A percentile compares a stretch with the other conserved stretches of the same genome.
phyloP scores from a whole-genome alignment of 92 coral and sea anemone genomes.

The Metridium senile region DNA sequence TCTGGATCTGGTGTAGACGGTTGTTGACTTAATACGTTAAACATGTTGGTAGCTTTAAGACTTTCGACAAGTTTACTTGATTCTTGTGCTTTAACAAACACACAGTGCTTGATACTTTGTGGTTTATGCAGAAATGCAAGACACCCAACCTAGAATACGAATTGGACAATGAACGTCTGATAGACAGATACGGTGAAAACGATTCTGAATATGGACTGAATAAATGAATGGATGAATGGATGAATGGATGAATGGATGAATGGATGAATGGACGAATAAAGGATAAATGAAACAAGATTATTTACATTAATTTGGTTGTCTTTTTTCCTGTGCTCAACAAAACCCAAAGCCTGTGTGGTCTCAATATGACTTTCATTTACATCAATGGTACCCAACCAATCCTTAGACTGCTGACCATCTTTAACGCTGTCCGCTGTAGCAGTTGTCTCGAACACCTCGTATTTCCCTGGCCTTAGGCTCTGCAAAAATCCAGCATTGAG shows the following conservation, averaged over 20 bases:
- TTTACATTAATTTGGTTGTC: background rate
- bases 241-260: too few species aligned
- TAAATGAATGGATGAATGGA: too few species aligned
- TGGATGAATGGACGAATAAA: too few species aligned
- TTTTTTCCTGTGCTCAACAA: background rate
- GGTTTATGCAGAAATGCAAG: background rate
- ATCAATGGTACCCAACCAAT: conserved; percentile 9
- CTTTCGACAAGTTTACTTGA: background rate
- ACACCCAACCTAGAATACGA: background rate
- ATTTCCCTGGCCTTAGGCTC: background rate
- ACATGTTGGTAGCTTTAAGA: background rate
- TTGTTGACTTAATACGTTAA: background rate
- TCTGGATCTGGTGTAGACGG: background rate
- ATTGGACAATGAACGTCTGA: too few species aligned
- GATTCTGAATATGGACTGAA: too few species aligned
- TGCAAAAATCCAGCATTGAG: conserved; percentile 16
- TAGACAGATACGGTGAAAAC: too few species aligned
- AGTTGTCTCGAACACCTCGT: conserved; percentile 9
- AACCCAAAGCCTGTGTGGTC: background rate
- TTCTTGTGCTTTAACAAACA: background rate
- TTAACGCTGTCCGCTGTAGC: background rate
- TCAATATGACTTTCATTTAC: conserved; percentile 13
- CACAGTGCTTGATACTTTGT: background rate
- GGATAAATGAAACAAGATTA: background rate
- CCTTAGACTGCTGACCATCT: background rate